Evolutionary conservation across 2,797 vertebrate species (phyloP).

Genomic region (Iguana delicatissima): DNA sequence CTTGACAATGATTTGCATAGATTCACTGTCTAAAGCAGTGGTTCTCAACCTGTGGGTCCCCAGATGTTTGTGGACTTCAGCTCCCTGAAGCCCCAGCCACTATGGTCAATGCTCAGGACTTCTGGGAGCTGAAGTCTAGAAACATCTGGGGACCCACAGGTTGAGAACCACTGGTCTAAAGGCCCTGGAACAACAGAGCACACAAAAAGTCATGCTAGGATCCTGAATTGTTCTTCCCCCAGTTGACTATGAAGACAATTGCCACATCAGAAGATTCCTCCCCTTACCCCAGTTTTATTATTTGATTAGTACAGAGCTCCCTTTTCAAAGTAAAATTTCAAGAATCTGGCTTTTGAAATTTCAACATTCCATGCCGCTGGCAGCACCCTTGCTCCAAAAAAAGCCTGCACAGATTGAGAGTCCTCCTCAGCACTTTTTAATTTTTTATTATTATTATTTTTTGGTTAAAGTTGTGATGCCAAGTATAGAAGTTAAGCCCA

Average conservation of each 20-base stretch:
- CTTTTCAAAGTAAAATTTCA: constrained; percentile 1
- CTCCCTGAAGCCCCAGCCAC: too few species aligned
- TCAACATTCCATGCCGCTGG: neutral
- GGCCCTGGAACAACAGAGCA: constrained; percentile 30
- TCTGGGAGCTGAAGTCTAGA: too few species aligned
- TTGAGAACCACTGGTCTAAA: too few species aligned
- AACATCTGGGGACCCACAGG: too few species aligned
- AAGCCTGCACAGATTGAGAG: neutral
- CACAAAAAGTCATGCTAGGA: constrained; percentile 8
- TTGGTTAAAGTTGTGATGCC: constrained; percentile 47
- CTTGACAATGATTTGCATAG: neutral
- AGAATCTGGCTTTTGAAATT: neutral
- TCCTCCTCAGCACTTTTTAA: constrained; percentile 9
- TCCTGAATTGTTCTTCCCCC: neutral
- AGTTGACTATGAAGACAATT: neutral
- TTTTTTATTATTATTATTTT: neutral
- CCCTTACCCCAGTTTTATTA: neutral
- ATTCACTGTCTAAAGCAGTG: neutral
- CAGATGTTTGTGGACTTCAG: too few species aligned
- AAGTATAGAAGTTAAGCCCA: constrained; percentile 52
- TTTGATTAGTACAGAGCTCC: neutral
- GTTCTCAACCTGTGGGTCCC: too few species aligned
- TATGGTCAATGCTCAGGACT: too few species aligned
- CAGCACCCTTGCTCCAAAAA: neutral
- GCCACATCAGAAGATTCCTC: neutral